Percentiles rank a stretch among this genome's conserved stretches.
Conservation (phyloP, 2,888 invertebrate genomes). For the Cryptus armator region DNA sequence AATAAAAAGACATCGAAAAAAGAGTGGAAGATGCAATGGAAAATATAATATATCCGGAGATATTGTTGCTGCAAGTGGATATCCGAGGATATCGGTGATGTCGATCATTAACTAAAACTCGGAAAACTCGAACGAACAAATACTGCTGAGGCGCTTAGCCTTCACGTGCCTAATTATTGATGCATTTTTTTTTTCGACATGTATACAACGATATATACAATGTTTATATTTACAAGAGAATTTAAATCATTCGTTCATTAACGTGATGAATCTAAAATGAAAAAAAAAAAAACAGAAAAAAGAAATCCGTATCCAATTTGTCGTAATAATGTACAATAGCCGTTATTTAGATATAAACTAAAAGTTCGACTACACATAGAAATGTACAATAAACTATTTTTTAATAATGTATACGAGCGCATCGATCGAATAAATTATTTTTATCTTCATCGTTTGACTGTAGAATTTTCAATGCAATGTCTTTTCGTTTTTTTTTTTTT, state of each 20-base stretch:
- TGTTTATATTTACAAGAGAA: conserved; percentile 60
- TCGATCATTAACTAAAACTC: conserved; percentile 25
- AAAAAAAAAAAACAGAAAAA: background rate
- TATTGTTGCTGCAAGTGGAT: conserved; percentile 1
- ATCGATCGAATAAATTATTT: conserved; percentile 34
- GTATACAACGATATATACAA: conserved; percentile 59
- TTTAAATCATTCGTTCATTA: conserved; percentile 24
- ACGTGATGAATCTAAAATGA: background rate
- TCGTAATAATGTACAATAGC: conserved; percentile 50
- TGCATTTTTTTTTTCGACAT: conserved; percentile 51
- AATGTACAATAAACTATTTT: conserved; percentile 60
- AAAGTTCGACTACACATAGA: conserved; percentile 5
- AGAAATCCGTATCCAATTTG: conserved; percentile 25
- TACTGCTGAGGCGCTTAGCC: conserved; percentile 46
- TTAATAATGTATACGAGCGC: conserved; percentile 32
- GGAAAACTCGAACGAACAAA: conserved; percentile 12
- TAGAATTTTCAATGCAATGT: background rate
- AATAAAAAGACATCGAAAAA: background rate
- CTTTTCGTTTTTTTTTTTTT: background rate
- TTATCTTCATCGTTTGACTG: background rate
- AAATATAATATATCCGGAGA: conserved; percentile 22
- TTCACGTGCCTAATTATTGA: conserved; percentile 64
- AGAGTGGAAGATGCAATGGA: conserved; percentile 2
- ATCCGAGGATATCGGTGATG: background rate
- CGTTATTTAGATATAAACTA: conserved; percentile 3